Evolutionary conservation across 1,140 invertebrate species (phyloP).

Genomic region (Macrotrachela quadricornifera): DNA sequence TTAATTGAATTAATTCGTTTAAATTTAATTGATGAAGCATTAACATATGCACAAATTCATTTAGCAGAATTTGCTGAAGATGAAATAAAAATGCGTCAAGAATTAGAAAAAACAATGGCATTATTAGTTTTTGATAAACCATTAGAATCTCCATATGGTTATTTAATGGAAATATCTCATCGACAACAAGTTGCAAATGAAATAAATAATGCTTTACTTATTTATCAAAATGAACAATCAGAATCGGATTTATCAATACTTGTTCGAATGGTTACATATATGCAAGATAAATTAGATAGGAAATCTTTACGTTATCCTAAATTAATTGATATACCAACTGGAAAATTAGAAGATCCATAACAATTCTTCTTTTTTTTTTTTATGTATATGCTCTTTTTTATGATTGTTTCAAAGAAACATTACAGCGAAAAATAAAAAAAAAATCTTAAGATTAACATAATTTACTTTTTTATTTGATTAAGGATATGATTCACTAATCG

Average conservation of each 20-base stretch:
- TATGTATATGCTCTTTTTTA: no score
- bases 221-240: slow-evolving; percentile 66
- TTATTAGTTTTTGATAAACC: slow-evolving; percentile 89
- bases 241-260: slow-evolving; percentile 65
- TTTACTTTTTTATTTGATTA: no score
- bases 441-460: no score
- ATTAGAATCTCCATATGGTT: slow-evolving; percentile 72
- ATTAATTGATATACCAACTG: slow-evolving; percentile 64
- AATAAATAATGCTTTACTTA: slow-evolving; percentile 79
- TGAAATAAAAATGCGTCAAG: slow-evolving; percentile 41
- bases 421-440: no score
- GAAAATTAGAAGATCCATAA: slow-evolving; percentile 40
- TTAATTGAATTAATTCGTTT: slow-evolving; percentile 72
- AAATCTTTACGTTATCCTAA: slow-evolving; percentile 73
- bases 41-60: slow-evolving; percentile 79
- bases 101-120: slow-evolving; percentile 57
- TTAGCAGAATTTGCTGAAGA: slow-evolving; percentile 69
- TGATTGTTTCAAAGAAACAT: no score
- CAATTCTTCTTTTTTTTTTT: no score
- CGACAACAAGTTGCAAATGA: slow-evolving; percentile 77
- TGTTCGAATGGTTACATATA: slow-evolving; percentile 76
- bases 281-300: slow-evolving; percentile 75
- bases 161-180: slow-evolving; percentile 70
- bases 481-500: no score
- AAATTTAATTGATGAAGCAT: slow-evolving; percentile 71